Base-by-base conservation (phyloP, 2,797 vertebrate species). In the Neosalanx taihuensis region DNA sequence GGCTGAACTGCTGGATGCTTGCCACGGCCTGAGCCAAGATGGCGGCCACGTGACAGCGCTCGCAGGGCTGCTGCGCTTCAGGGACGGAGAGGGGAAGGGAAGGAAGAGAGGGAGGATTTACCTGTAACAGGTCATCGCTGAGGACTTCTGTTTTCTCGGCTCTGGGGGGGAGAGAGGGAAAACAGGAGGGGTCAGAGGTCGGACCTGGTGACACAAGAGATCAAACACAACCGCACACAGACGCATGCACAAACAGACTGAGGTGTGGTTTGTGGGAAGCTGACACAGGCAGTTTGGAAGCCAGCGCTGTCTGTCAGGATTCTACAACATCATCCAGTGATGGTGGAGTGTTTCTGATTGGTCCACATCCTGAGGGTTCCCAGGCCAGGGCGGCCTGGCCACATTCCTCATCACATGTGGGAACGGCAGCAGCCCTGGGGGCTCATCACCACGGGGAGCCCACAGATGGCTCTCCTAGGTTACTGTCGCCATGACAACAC, bases 71-170 rank as follows among this genome's bases (percentile, higher is more conserved):
- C 51, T 7, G 18, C 51, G 15, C 4, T n/a, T n/a, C 18, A 6
- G 51, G 51, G 18, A 30, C 46, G 15, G 41, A 6, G 6, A 4
- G 26, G 23, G 26, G 12, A 66, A 77, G 74, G 49, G 9, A 67
- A 73, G 58, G 63, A 13, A 66, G 74, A 72, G 74, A 70, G 74
- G 67, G 23, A 89, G 90, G 76, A 88, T 73, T 93, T 94, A 99
- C 98, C 96, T 97, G 96, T 75, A 99, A 77, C 73, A 99, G 94
- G 92, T 99, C 98, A 91, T 99, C 97, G 70, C 95, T 98, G 84
- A 99, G 96, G 53, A 99, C 97, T 92, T 99, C 98, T 0, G 98
- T 99, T 89, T 97, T 99, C 93, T 99, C 98, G 20, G 97, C 98
- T 93, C 98, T 99, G 91, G 80, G 9, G 58, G n/a, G 57, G 58